Evolutionary conservation across 30 jellyfish, hydroid and myxozoan species (phyloP), one percentile per base, ranked within the genome.

Genomic region (Mastigias papua): DNA sequence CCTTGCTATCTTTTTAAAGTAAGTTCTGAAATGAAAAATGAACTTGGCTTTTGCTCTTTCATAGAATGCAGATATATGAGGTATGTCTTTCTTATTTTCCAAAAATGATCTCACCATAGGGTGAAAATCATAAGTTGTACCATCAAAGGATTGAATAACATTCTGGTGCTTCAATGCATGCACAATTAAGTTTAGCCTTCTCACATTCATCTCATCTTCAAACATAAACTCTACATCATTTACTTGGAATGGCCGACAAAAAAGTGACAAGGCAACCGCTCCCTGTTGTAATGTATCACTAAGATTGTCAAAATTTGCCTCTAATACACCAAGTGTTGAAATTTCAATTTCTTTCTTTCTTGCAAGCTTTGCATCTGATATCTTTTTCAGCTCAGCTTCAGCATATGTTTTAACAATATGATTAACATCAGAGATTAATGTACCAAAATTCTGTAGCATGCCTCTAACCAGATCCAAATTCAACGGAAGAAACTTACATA

Each of bases 401-500:
- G 86, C 86, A 74, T 74, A 49, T 46, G 26, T 74, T 27, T 48
- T 13, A 25, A 48, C 42, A 7, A 63, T 63, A 27, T 63, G 74
- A 25, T 63, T 25, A 15, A 63, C 76, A 9, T 57, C 76, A 27
- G 50, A 32, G 13, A 49, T 29, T 17, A 42, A 25, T 3, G 76
- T 48, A 16, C 76, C 87, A 51, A 28, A 2, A 32, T 80, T 27
- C 49, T 80, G 90, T 33, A 80, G 82, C 73, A 80, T 64, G 35
- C 90, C 90, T 28, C 90, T 82, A 25, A 80, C 69, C 69, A 80
- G 30, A 22, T 79, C 23, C 58, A 80, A 29, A 64, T 80, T 80
- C 29, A 80, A 29, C 23, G 90, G 90, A 0, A 64, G 50, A 29
- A 34, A 35, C 57, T 29, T 80, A 57, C 90, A 80, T 16, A 80